These are phyloP conservation scores for Anas platyrhynchos DNA, from an alignment of 2,113 vertebrate genomes.

Conservation along the genomic window DNA sequence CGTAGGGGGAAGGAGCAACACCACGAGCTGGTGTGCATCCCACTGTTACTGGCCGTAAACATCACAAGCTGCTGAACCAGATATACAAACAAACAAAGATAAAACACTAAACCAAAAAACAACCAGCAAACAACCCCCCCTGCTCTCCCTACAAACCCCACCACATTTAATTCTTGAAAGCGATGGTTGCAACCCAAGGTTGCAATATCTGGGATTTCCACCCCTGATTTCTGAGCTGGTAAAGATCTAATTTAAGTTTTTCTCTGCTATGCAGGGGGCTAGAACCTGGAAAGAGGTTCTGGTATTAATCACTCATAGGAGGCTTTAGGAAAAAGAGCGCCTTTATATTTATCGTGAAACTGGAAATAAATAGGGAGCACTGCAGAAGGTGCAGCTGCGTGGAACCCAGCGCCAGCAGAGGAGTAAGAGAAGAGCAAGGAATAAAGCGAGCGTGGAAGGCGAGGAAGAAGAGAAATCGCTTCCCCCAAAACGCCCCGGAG, in stretches of 20 bases:
- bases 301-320: no score
- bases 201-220: neutral
- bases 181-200: neutral
- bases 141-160: no score
- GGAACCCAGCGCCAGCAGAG: neutral
- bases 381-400: neutral
- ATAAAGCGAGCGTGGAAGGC: neutral
- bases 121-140: no score
- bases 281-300: neutral
- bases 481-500: fast-evolving
- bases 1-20: neutral
- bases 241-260: neutral
- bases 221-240: neutral
- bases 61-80: neutral
- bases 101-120: no score
- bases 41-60: neutral
- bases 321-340: neutral
- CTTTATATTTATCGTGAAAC: neutral
- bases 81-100: neutral
- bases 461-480: neutral
- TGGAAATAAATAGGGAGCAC: neutral
- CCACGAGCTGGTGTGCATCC: fast-evolving
- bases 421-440: neutral
- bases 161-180: neutral
- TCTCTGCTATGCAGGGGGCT: neutral